Evolutionary conservation across 2,888 invertebrate species (phyloP), one percentile per base, ranked within the genome.

Genomic region (Galerucella nymphaeae): DNA sequence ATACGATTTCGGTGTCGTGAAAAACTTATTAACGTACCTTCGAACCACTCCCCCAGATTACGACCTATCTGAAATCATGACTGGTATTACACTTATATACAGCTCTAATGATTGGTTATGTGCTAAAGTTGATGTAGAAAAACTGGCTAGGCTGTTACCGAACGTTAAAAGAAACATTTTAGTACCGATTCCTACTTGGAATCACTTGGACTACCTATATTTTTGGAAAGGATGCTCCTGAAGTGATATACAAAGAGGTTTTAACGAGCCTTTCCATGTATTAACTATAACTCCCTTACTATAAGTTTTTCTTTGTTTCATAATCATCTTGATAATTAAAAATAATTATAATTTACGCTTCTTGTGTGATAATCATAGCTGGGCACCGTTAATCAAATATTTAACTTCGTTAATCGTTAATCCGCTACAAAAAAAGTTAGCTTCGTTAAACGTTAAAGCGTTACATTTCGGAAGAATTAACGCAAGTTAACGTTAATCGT

Each of bases 1-100:
- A 73, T 92, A 89, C 78, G 90, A 91, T 81, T 87, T 88, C 74
- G 91, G 91, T 11, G 9, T 66, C 0, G 78, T 78, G 1, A 68
- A 67, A 18, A 84, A 83, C 10, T 75, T 50, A 75, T 23, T 66
- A 55, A 8, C 16, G 10, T 14, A 76, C 70, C 30, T 88, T 87
- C 76, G 84, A 83, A 16, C 76, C 80, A 65, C 70, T 0, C 88
- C 89, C 14, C 88, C 88, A 3, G 80, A 83, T 55, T 89, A 89
- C 76, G 82, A 87, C 70, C 53, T 88, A 53, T 74, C 80, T 5
- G 84, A 83, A 63, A 80, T 88, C 30, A 86, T 85, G n/a, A 81
- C 85, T 6, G 88, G 88, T 1, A 83, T 87, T 16, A 84, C 87
- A 30, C 75, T 89, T 3, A 88, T 87, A 77, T 87, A 86, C 76